Percentiles rank a stretch among this genome's conserved stretches.
phyloP scores from a whole-genome alignment of 2,113 vertebrate species.

The Tapirus terrestris region DNA sequence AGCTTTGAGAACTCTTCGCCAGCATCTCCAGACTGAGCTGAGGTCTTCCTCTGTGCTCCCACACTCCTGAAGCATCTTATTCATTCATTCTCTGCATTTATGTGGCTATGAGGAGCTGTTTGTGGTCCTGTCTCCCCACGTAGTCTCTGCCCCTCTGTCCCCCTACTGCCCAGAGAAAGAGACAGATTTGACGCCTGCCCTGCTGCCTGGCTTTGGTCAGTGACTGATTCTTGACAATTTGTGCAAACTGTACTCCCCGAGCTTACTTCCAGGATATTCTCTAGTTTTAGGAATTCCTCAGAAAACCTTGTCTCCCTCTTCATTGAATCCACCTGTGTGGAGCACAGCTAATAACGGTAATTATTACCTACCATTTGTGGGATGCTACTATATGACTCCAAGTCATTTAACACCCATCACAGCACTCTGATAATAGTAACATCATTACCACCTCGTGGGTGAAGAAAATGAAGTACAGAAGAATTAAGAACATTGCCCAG shows the following conservation, averaged over 20 bases:
- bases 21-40: neutral
- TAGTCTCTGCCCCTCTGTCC: neutral
- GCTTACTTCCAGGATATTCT: neutral
- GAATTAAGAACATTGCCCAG: neutral
- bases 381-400: neutral
- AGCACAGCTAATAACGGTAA: neutral
- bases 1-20: neutral
- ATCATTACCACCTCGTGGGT: neutral
- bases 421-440: neutral
- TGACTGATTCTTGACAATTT: neutral
- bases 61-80: neutral
- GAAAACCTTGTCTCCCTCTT: neutral
- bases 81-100: neutral
- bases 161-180: neutral
- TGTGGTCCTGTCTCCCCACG: neutral
- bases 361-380: neutral
- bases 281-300: neutral
- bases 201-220: neutral
- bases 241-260: neutral
- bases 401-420: neutral
- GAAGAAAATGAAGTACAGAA: neutral
- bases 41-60: neutral
- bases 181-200: neutral
- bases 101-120: neutral
- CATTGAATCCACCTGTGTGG: neutral